phyloP scores from a whole-genome alignment of 2,797 vertebrate genomes.

The Tragopan temminckii region DNA sequence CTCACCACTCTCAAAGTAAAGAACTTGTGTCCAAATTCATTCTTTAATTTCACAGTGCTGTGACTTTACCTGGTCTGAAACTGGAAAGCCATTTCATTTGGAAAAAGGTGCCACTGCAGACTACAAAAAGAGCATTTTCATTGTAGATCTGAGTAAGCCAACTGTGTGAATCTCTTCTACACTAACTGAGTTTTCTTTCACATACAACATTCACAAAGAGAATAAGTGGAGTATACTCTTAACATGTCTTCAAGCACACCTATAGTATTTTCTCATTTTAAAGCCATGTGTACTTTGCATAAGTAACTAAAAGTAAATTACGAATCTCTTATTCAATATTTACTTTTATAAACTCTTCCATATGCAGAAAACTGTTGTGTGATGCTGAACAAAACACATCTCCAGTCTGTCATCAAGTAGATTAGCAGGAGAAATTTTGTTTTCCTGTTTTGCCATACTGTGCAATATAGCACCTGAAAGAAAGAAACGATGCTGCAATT shows the following conservation, averaged over 20 bases:
- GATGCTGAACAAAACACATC: not conserved
- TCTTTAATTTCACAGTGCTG: not conserved
- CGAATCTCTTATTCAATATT: not conserved
- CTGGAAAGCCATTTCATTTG: not conserved
- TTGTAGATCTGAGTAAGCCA: not conserved
- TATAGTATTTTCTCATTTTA: not conserved
- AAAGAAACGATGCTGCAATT: not conserved
- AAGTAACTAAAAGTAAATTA: not conserved
- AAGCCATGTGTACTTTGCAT: not conserved
- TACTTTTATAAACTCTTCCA: not conserved
- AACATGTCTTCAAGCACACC: not conserved
- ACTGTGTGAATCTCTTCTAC: not conserved
- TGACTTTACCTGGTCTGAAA: not conserved
- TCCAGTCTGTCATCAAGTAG: not conserved
- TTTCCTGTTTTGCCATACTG: not conserved
- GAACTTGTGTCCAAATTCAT: not conserved
- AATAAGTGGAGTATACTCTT: not conserved
- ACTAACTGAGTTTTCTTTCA: not conserved
- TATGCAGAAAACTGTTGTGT: not conserved
- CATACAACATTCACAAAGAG: not conserved
- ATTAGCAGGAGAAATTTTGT: not conserved
- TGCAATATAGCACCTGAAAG: not conserved
- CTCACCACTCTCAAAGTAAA: too few relatives aligned
- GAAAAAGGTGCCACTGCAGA: not conserved
- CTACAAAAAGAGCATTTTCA: not conserved